These are phyloP conservation scores for Telmatherina bonti DNA, from an alignment of 2,797 vertebrate genomes.

Conservation along the genomic window DNA sequence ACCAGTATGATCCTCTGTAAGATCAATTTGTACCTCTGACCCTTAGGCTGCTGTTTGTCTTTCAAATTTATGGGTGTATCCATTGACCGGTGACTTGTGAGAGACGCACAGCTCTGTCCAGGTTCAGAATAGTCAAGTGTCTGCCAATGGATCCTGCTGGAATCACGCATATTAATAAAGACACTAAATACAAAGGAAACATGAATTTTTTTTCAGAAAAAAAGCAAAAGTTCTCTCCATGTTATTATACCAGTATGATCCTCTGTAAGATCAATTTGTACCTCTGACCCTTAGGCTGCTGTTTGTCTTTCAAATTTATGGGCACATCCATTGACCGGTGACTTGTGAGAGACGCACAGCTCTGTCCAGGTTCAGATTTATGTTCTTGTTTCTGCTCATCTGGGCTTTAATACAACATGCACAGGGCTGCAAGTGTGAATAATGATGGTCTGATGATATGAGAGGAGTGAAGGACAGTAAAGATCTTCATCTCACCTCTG, in stretches of 20 bases:
- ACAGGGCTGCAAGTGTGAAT: neutral
- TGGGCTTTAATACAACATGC: neutral
- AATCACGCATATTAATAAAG: neutral
- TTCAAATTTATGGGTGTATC: no score
- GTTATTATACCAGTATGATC: no score
- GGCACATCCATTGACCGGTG: no score
- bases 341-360: constrained; percentile 1
- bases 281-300: neutral
- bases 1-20: no score
- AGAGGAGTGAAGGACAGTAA: neutral
- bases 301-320: neutral
- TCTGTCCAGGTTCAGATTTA: neutral
- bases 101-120: neutral
- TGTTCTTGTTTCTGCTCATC: neutral
- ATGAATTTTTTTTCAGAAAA: neutral
- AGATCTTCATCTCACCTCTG: neutral
- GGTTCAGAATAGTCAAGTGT: neutral
- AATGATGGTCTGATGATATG: neutral
- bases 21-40: no score
- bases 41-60: no score
- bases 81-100: no score
- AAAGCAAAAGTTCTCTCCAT: no score
- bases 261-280: no score
- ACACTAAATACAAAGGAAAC: no score
- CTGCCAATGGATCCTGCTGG: neutral